These are phyloP conservation scores for Ophion ellenae DNA, from an alignment of 2,888 invertebrate species.

Conservation along the genomic window DNA sequence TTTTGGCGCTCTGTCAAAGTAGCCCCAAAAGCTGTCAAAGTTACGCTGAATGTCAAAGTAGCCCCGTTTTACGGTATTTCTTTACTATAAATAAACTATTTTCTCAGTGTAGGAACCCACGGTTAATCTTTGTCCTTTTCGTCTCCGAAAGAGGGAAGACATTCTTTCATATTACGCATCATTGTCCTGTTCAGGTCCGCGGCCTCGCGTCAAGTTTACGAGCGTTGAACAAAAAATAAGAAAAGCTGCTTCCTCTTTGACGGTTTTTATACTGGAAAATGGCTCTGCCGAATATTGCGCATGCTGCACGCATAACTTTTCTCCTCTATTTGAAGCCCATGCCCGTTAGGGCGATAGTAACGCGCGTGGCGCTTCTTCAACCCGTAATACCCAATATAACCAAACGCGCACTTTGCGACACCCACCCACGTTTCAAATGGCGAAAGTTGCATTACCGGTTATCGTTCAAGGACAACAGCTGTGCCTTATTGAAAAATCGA, in stretches of 20 bases:
- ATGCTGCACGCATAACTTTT: background rate
- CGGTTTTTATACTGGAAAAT: background rate
- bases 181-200: too few species aligned
- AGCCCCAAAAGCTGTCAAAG: too few species aligned
- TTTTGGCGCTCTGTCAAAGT: too few species aligned
- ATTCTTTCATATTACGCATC: too few species aligned
- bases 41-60: too few species aligned
- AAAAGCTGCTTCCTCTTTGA: background rate
- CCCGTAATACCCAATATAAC: conserved; percentile 34
- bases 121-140: too few species aligned
- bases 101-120: too few species aligned
- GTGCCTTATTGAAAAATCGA: conserved; percentile 73
- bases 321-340: background rate
- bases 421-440: conserved; percentile 9
- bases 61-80: too few species aligned
- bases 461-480: conserved; percentile 70
- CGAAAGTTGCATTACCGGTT: conserved; percentile 29
- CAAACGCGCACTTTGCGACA: conserved; percentile 36
- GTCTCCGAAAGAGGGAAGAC: too few species aligned
- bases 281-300: background rate
- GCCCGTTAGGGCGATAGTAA: background rate
- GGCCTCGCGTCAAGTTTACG: background rate
- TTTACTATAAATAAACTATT: too few species aligned
- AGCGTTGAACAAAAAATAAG: background rate
- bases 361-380: conserved; percentile 29